Conservation (phyloP, 2,797 vertebrate species). For the Halcyon leucocephala region DNA sequence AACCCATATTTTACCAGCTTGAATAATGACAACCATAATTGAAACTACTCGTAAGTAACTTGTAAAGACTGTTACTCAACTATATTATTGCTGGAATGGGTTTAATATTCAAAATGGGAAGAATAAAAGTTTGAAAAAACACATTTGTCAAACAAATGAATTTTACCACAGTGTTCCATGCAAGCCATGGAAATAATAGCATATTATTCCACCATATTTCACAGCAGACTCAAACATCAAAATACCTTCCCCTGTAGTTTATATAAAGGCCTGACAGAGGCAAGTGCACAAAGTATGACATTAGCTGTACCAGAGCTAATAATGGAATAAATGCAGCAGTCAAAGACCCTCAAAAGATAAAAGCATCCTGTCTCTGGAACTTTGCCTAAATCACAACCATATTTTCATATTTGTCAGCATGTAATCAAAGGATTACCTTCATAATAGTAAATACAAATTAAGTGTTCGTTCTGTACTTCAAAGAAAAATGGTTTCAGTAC, state of each 20-base stretch:
- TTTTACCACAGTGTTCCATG: not conserved
- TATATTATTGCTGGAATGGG: not conserved
- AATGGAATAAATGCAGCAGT: conserved; percentile 74
- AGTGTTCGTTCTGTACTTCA: conserved; percentile 72
- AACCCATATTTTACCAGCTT: too few species aligned
- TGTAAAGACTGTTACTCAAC: not conserved
- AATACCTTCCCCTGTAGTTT: conserved; percentile 37
- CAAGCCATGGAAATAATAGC: not conserved
- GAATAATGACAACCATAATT: not conserved
- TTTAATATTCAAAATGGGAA: not conserved
- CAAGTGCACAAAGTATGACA: conserved; percentile 56
- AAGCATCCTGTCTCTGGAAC: conserved; percentile 73
- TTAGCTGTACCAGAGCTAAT: conserved; percentile 62
- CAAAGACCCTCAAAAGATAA: conserved; percentile 75
- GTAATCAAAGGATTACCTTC: conserved; percentile 75
- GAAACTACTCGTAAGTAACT: not conserved
- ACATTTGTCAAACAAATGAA: not conserved
- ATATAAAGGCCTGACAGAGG: conserved; percentile 43
- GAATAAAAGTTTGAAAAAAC: not conserved
- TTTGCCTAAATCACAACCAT: conserved; percentile 73
- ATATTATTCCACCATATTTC: not conserved
- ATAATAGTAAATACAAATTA: conserved; percentile 77
- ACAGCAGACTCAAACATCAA: conserved; percentile 14
- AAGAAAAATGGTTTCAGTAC: conserved; percentile 66
- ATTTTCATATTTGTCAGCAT: conserved; percentile 74